These are phyloP conservation scores for Nasonia longicornis DNA, from an alignment of 1,140 invertebrate genomes.

Conservation along the genomic window DNA sequence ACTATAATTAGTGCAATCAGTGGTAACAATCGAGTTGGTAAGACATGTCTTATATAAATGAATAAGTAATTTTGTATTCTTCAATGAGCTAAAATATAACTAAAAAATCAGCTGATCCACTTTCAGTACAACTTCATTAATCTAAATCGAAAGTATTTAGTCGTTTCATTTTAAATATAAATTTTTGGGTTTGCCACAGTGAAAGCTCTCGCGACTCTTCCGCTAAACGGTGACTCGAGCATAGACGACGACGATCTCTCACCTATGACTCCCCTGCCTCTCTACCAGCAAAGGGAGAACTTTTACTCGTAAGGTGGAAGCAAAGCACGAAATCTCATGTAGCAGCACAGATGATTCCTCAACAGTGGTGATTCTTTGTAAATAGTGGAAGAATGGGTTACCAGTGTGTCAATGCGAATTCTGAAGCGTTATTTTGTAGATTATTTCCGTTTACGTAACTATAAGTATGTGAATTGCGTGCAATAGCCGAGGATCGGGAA, in stretches of 20 bases:
- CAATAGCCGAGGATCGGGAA: conserved; percentile 14
- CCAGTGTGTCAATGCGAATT: conserved; percentile 14
- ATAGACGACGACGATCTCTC: conserved; percentile 77
- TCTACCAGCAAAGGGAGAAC: conserved; percentile 88
- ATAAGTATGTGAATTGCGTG: background rate
- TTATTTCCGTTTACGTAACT: background rate
- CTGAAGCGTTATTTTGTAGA: background rate
- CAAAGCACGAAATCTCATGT: background rate
- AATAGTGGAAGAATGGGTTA: conserved; percentile 21
- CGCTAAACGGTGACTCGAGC: conserved; percentile 67
- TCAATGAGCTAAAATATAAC: too few species aligned
- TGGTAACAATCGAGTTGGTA: too few species aligned
- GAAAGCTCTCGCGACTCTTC: conserved; percentile 80
- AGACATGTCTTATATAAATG: too few species aligned
- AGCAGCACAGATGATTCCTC: background rate
- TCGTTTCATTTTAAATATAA: background rate
- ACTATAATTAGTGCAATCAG: too few species aligned
- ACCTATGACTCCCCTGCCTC: conserved; percentile 76
- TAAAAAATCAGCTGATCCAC: too few species aligned
- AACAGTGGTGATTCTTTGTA: background rate
- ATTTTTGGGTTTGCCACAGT: conserved; percentile 67
- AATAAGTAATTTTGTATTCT: too few species aligned
- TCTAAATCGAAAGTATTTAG: background rate
- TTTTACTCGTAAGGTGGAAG: conserved; percentile 76
- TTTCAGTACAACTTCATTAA: background rate